Evolutionary conservation across 2,888 invertebrate species (phyloP).

Genomic region (Lagria hirta): DNA sequence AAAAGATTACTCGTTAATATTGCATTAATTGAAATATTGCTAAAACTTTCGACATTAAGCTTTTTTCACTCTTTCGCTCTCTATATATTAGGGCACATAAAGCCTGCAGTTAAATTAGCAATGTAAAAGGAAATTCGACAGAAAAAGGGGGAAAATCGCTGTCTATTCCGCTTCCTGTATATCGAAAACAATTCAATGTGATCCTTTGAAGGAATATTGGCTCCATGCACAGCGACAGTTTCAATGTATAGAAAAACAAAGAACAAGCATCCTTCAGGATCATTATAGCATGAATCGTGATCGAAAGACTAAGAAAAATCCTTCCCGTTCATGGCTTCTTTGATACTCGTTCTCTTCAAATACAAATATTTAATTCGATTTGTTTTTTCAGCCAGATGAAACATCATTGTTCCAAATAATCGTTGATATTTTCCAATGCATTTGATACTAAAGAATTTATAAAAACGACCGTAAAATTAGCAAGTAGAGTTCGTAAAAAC

Average conservation of each 20-base stretch:
- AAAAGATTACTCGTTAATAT: too few relatives aligned
- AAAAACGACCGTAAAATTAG: too few relatives aligned
- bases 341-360: too few relatives aligned
- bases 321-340: too few relatives aligned
- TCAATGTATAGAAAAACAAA: constrained; percentile 15
- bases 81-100: constrained; percentile 3
- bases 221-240: constrained; percentile 17
- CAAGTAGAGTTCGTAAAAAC: too few relatives aligned
- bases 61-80: constrained; percentile 5
- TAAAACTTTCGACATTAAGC: constrained; percentile 10
- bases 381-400: too few relatives aligned
- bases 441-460: too few relatives aligned
- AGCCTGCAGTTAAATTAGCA: constrained; percentile 7
- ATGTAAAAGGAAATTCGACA: constrained; percentile 5
- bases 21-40: too few relatives aligned
- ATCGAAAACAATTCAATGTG: constrained; percentile 27
- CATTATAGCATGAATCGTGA: constrained; percentile 32
- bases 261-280: constrained; percentile 20
- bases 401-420: too few relatives aligned
- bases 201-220: constrained; percentile 28
- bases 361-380: too few relatives aligned
- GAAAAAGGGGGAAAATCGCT: constrained; percentile 9
- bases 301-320: constrained; percentile 38
- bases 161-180: constrained; percentile 13
- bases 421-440: too few relatives aligned